phyloP scores from a whole-genome alignment of 2,113 vertebrate genomes.

The Fulmarus glacialis region DNA sequence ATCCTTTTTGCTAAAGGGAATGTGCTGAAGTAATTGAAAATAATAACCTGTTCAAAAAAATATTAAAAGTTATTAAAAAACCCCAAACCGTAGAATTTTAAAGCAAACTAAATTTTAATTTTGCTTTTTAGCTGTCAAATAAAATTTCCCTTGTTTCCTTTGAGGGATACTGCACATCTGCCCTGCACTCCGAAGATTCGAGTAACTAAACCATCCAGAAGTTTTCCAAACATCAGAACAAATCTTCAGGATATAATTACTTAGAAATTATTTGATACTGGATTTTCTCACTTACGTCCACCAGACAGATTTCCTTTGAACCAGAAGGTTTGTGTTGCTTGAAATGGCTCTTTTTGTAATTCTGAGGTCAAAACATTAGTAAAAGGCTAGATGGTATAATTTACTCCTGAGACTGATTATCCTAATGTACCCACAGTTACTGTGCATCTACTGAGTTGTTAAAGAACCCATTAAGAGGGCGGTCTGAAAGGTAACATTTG shows the following conservation, averaged over 20 bases:
- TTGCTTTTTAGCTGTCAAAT: neutral
- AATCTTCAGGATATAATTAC: neutral
- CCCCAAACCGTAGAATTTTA: neutral
- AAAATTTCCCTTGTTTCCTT: neutral
- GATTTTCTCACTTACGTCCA: neutral
- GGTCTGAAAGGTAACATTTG: slow-evolving; percentile 61
- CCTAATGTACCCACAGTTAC: slow-evolving; percentile 37
- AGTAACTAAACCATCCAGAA: neutral
- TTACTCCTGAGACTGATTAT: slow-evolving; percentile 54
- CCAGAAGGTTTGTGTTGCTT: neutral
- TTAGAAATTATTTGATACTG: neutral
- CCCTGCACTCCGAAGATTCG: neutral
- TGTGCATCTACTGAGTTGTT: slow-evolving; percentile 57
- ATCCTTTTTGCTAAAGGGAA: neutral
- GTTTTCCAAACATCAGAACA: neutral
- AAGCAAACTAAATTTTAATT: neutral
- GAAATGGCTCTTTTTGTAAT: neutral
- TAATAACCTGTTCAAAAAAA: neutral
- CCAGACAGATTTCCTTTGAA: neutral
- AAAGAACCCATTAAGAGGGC: slow-evolving; percentile 47
- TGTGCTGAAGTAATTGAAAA: neutral
- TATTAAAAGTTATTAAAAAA: neutral
- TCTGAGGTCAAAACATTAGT: slow-evolving; percentile 18
- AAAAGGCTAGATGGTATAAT: slow-evolving; percentile 19
- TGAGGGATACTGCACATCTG: neutral